Conservation (phyloP, 2,113 vertebrate genomes). For the Vidua chalybeata region DNA sequence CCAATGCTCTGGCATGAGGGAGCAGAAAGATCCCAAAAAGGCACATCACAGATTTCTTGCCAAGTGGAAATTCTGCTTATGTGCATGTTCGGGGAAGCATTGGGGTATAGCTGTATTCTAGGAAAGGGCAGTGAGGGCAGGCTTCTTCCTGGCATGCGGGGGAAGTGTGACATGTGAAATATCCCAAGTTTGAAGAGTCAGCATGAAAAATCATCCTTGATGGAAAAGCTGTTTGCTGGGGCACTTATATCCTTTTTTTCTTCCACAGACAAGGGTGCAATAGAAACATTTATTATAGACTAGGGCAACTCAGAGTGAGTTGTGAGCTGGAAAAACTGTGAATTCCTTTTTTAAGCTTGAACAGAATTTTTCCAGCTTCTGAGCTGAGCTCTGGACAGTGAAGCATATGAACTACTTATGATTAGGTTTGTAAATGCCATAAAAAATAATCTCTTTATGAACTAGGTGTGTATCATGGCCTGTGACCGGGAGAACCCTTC, state of each 20-base stretch:
- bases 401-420: background rate
- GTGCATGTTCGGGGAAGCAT: background rate
- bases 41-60: accelerated
- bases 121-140: constrained; percentile 18
- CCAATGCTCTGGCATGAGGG: background rate
- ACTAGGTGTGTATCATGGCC: background rate
- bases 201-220: background rate
- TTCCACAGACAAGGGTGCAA: background rate
- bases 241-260: background rate
- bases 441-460: background rate
- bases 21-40: background rate
- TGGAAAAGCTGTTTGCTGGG: background rate
- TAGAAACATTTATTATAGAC: background rate
- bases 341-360: background rate
- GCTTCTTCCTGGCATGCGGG: background rate
- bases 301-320: background rate
- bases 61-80: background rate
- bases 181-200: background rate
- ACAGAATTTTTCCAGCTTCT: background rate
- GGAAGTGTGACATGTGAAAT: background rate
- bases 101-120: constrained; percentile 16
- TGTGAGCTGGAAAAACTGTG: background rate
- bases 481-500: background rate
- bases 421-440: background rate
- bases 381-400: background rate